These are phyloP conservation scores for Euborellia annulipes DNA, from an alignment of 1,140 invertebrate species.

Conservation along the genomic window DNA sequence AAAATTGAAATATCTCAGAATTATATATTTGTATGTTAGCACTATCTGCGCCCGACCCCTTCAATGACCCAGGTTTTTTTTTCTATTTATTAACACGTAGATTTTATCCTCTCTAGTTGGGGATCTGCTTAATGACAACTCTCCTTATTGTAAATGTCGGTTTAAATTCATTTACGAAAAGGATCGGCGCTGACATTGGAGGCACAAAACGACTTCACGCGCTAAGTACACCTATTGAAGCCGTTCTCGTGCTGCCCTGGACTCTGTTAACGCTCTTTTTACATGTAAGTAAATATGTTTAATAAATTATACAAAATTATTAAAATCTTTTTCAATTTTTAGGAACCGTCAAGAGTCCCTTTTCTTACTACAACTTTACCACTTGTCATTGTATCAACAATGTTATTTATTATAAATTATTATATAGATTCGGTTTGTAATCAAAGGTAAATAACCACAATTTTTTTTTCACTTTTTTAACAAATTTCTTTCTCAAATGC, in stretches of 20 bases:
- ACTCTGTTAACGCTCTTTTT: constrained; percentile 2
- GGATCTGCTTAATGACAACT: constrained; percentile 3
- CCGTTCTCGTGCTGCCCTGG: constrained; percentile 4
- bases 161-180: constrained; percentile 3
- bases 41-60: too few species aligned
- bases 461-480: too few species aligned
- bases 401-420: constrained; percentile 15
- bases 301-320: neutral
- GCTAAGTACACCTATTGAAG: constrained; percentile 7
- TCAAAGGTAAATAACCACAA: constrained; percentile 16
- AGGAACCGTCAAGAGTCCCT: neutral
- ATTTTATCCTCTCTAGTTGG: constrained; percentile 7
- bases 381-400: constrained; percentile 2
- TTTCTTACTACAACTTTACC: neutral
- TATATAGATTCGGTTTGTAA: constrained; percentile 16
- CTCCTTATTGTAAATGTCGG: constrained; percentile 7
- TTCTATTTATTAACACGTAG: too few species aligned
- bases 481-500: too few species aligned
- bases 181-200: constrained; percentile 6
- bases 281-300: constrained; percentile 1
- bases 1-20: too few species aligned
- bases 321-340: constrained; percentile 1
- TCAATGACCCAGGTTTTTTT: too few species aligned
- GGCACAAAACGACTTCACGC: constrained; percentile 6
- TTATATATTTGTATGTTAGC: too few species aligned